Percentiles rank a stretch among this genome's conserved stretches.
phyloP scores from a whole-genome alignment of 2,888 invertebrate genomes.

The Leptinotarsa juncta region DNA sequence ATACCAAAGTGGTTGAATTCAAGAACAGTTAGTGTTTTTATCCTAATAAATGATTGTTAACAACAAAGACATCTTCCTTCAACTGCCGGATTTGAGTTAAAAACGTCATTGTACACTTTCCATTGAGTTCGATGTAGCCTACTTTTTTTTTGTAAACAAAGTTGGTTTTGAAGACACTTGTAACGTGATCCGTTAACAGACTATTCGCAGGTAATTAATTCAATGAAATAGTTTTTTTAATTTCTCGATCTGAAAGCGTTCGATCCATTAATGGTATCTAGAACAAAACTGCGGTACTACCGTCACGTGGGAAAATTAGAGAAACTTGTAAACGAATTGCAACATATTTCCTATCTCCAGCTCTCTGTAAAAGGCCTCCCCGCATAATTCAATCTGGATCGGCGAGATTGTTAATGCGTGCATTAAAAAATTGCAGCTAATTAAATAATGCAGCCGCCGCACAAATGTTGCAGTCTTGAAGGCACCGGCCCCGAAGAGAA shows the following conservation, averaged over 20 bases:
- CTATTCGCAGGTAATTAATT: conserved; percentile 46
- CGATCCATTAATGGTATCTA: conserved; percentile 48
- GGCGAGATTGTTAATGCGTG: conserved; percentile 61
- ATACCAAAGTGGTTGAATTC: too few relatives aligned
- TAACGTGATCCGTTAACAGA: conserved; percentile 46
- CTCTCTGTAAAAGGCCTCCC: conserved; percentile 58
- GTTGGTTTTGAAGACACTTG: conserved; percentile 10
- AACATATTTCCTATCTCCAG: conserved; percentile 56
- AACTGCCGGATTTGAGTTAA: too few relatives aligned
- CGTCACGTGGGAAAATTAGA: conserved; percentile 60
- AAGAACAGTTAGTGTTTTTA: too few relatives aligned
- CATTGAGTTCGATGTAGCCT: too few relatives aligned
- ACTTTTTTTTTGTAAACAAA: neutral
- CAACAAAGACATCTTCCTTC: too few relatives aligned
- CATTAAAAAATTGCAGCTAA: conserved; percentile 62
- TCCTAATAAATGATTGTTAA: too few relatives aligned
- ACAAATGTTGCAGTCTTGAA: conserved; percentile 61
- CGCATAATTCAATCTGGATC: conserved; percentile 61
- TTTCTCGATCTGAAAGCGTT: conserved; percentile 43
- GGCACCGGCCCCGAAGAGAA: conserved; percentile 56
- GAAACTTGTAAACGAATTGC: conserved; percentile 54
- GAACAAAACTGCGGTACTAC: conserved; percentile 42
- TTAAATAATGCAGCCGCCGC: conserved; percentile 63
- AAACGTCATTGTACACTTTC: too few relatives aligned
- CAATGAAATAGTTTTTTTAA: conserved; percentile 46